These are phyloP conservation scores for Pseudomyrmex cubaensis DNA, from an alignment of 1,140 invertebrate genomes.

Conservation along the genomic window DNA sequence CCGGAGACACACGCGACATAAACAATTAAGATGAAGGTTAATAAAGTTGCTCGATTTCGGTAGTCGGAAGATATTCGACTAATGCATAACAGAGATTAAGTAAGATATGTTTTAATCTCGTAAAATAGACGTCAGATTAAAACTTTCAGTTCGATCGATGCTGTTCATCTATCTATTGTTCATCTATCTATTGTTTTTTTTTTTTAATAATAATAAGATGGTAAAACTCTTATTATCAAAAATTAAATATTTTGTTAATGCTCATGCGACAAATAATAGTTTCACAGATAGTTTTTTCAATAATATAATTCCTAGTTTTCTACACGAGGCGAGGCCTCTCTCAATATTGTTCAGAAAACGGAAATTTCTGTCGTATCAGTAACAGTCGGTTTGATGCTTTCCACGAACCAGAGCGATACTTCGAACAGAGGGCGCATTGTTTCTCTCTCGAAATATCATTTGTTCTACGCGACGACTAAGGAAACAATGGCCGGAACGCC, in stretches of 20 bases:
- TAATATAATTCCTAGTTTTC: too few species aligned
- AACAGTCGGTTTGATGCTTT: slow-evolving; percentile 66
- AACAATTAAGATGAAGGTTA: slow-evolving; percentile 24
- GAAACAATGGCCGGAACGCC: slow-evolving; percentile 76
- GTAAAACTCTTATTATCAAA: background rate
- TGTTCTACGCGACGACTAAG: slow-evolving; percentile 65
- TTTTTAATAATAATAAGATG: background rate
- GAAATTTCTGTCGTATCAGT: slow-evolving; percentile 56
- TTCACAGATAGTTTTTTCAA: background rate
- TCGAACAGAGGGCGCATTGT: slow-evolving; percentile 65
- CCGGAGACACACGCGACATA: slow-evolving; percentile 27
- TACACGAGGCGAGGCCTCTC: background rate
- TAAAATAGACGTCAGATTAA: background rate
- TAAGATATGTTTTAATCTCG: too few species aligned
- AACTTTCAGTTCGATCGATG: background rate
- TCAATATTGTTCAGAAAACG: slow-evolving; percentile 34
- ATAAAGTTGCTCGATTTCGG: background rate
- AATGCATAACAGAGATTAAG: background rate
- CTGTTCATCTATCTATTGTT: background rate
- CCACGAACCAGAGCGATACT: slow-evolving; percentile 64
- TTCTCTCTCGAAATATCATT: slow-evolving; percentile 76
- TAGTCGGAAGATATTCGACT: background rate
- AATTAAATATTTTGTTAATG: background rate
- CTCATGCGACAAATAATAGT: background rate
- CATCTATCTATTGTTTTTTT: too few species aligned